Evolutionary conservation across 2,888 invertebrate species (phyloP).

Genomic region (Macaria notata): DNA sequence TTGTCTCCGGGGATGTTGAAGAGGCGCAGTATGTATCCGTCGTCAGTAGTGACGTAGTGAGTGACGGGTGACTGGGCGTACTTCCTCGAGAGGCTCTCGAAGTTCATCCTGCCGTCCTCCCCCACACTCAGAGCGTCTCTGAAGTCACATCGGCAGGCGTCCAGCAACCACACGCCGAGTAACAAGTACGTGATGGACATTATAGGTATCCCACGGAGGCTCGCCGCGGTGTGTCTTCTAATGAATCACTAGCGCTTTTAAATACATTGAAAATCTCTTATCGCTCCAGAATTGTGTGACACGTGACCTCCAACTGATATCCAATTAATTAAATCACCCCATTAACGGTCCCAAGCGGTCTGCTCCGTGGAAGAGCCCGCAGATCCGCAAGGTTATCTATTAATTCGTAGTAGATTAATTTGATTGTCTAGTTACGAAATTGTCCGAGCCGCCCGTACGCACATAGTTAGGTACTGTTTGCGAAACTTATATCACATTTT

Average conservation of each 20-base stretch:
- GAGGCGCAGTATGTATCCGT: conserved; percentile 44
- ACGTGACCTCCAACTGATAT: conserved; percentile 4
- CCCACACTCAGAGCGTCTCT: conserved; percentile 19
- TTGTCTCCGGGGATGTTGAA: conserved; percentile 39
- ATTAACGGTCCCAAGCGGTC: too few relatives aligned
- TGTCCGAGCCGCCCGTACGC: background rate
- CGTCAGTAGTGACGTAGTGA: conserved; percentile 42
- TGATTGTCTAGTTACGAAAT: too few relatives aligned
- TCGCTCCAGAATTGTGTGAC: conserved; percentile 1
- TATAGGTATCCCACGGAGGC: background rate
- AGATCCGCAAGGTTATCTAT: conserved; percentile 10
- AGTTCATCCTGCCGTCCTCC: conserved; percentile 27
- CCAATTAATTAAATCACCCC: background rate
- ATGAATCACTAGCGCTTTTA: conserved; percentile 11
- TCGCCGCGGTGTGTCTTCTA: background rate
- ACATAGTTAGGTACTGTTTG: too few relatives aligned
- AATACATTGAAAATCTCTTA: conserved; percentile 15
- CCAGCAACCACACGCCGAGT: background rate
- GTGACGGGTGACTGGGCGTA: conserved; percentile 32
- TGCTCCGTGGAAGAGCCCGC: conserved; percentile 4
- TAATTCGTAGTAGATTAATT: too few relatives aligned
- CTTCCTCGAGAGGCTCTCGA: conserved; percentile 32
- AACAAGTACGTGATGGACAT: conserved; percentile 6
- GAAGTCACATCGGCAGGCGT: background rate
- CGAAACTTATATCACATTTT: background rate